Conservation (phyloP, 2,888 invertebrate species). For the Lasioglossum figueresi region DNA sequence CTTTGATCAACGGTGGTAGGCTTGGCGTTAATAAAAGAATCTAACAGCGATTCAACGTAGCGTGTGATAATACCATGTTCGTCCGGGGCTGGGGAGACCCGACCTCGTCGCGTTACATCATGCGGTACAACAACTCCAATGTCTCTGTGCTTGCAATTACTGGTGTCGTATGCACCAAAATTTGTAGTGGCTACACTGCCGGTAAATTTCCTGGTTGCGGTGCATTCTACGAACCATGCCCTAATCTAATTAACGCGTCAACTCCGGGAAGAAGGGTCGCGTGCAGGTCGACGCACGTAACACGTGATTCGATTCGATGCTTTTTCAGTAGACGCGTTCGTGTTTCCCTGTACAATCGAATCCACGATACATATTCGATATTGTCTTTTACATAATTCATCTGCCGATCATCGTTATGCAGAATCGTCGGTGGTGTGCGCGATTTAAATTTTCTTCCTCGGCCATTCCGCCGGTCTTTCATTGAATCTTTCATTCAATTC, state of each 20-base stretch:
- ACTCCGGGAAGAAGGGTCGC: neutral
- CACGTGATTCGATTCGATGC: neutral
- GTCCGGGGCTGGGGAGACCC: neutral
- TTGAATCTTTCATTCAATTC: constrained; percentile 5
- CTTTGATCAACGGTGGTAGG: neutral
- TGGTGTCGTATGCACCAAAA: neutral
- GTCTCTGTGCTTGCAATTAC: neutral
- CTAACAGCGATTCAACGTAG: neutral
- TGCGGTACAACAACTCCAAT: neutral
- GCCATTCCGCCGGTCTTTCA: neutral
- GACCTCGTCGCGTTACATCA: neutral
- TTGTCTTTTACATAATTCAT: constrained; percentile 9
- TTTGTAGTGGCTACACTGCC: neutral
- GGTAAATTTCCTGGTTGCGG: neutral
- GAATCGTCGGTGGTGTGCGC: neutral
- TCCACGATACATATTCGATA: neutral
- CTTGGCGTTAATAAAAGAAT: neutral
- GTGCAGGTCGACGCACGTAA: neutral
- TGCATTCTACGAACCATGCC: neutral
- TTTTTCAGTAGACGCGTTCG: neutral
- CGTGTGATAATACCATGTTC: neutral
- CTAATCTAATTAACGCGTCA: neutral
- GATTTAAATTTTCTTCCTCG: neutral
- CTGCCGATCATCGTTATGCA: neutral
- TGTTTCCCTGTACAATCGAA: neutral